Evolutionary conservation across 1,140 invertebrate genomes (phyloP).

Genomic region (Acromyrmex charruanus): DNA sequence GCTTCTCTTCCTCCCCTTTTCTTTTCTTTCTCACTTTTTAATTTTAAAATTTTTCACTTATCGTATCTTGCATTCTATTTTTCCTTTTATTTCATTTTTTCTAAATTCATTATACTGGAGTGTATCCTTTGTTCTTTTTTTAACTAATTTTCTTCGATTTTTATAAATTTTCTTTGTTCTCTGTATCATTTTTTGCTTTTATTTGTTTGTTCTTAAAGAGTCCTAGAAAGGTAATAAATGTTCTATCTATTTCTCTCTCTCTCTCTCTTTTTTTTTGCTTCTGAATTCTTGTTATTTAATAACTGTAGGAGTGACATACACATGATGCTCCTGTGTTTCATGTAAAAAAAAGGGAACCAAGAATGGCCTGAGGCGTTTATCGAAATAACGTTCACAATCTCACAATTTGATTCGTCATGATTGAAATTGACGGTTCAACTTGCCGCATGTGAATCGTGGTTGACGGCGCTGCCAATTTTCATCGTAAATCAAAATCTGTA

Average conservation of each 20-base stretch:
- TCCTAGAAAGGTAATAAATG: too few relatives aligned
- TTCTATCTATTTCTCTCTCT: neutral
- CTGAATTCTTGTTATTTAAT: neutral
- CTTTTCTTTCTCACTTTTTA: neutral
- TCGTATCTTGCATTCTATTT: too few relatives aligned
- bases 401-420: constrained; percentile 50
- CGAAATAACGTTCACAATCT: constrained; percentile 36
- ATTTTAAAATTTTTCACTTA: too few relatives aligned
- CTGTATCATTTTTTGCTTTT: too few relatives aligned
- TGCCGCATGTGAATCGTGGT: constrained; percentile 46
- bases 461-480: constrained; percentile 64
- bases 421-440: constrained; percentile 71
- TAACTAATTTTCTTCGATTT: too few relatives aligned
- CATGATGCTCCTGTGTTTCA: neutral
- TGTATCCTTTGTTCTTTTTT: too few relatives aligned
- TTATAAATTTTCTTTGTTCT: too few relatives aligned
- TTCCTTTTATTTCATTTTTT: too few relatives aligned
- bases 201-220: too few relatives aligned
- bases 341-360: constrained; percentile 15
- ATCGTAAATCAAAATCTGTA: constrained; percentile 55
- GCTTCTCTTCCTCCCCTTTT: neutral
- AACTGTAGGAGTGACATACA: neutral
- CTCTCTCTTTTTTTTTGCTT: neutral
- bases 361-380: constrained; percentile 46
- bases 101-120: too few relatives aligned